Percentiles rank a stretch among this genome's conserved stretches.
These are phyloP conservation scores for Chromis chromis DNA, from an alignment of 2,797 vertebrate genomes.

Conservation along the genomic window DNA sequence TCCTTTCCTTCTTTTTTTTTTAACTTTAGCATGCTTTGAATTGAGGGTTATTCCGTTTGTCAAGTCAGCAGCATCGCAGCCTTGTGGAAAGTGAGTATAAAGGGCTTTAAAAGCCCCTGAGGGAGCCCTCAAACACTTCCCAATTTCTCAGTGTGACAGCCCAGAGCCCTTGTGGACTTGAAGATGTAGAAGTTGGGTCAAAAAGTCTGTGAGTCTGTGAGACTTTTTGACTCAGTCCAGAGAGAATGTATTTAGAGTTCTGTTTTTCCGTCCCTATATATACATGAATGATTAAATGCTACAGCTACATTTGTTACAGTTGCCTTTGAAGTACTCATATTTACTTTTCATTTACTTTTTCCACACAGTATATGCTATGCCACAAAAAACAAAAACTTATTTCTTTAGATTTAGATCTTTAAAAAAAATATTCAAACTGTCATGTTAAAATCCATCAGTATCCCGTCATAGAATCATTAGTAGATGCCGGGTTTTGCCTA, in stretches of 20 bases:
- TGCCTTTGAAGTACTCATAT: background rate
- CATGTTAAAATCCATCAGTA: background rate
- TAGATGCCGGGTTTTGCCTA: slow-evolving; percentile 1
- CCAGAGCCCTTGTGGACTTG: background rate
- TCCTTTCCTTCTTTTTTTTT: background rate
- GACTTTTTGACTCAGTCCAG: background rate
- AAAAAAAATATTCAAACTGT: background rate
- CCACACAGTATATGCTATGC: background rate
- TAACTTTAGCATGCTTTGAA: background rate
- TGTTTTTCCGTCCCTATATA: no score
- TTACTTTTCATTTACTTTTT: no score
- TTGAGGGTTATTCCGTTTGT: background rate
- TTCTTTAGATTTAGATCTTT: background rate
- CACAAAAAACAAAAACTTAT: background rate
- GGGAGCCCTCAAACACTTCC: slow-evolving; percentile 7
- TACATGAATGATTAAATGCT: no score
- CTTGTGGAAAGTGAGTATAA: slow-evolving; percentile 5
- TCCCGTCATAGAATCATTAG: background rate
- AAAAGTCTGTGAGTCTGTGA: background rate
- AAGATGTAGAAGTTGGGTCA: background rate
- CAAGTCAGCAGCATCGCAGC: background rate
- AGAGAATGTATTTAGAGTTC: background rate
- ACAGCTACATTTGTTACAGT: no score
- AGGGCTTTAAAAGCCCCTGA: slow-evolving; percentile 17
- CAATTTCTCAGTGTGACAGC: background rate